Conservation (phyloP, 2,888 invertebrate species). For the Microctonus brassicae region DNA sequence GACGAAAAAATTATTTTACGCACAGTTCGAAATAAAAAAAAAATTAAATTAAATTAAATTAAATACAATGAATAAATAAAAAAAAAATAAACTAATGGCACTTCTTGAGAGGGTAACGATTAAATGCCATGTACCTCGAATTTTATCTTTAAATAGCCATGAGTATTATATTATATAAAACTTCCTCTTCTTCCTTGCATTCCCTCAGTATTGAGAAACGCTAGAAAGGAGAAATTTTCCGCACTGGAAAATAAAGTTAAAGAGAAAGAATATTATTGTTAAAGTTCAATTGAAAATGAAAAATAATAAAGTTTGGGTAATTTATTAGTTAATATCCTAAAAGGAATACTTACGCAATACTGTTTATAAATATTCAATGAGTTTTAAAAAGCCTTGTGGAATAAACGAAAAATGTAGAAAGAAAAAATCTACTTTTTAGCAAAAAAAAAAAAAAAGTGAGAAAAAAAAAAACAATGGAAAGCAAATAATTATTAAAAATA, state of each 20-base stretch:
- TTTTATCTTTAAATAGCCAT: constrained; percentile 20
- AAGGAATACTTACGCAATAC: constrained; percentile 40
- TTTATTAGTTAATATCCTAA: constrained; percentile 37
- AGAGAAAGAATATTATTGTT: constrained; percentile 51
- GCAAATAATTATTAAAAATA: not conserved
- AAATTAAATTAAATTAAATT: not conserved
- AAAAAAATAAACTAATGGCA: constrained; percentile 29
- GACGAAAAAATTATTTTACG: constrained; percentile 29
- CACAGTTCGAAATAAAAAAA: constrained; percentile 36
- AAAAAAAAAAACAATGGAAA: constrained; percentile 23
- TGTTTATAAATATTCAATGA: constrained; percentile 17
- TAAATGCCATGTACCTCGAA: constrained; percentile 23
- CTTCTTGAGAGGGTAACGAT: constrained; percentile 3
- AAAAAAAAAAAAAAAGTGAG: not conserved
- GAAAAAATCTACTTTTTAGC: constrained; percentile 9
- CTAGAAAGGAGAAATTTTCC: not conserved
- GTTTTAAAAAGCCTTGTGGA: constrained; percentile 18
- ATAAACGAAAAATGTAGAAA: constrained; percentile 23
- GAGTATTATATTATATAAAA: constrained; percentile 16
- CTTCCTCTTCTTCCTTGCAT: constrained; percentile 22
- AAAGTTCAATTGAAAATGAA: constrained; percentile 49
- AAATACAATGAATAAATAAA: too few species aligned
- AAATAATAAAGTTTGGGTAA: constrained; percentile 2
- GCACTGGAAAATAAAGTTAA: constrained; percentile 48
- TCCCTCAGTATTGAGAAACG: not conserved